These are phyloP conservation scores for Sus scrofa DNA, from an alignment of 2,113 vertebrate genomes.

Conservation along the genomic window DNA sequence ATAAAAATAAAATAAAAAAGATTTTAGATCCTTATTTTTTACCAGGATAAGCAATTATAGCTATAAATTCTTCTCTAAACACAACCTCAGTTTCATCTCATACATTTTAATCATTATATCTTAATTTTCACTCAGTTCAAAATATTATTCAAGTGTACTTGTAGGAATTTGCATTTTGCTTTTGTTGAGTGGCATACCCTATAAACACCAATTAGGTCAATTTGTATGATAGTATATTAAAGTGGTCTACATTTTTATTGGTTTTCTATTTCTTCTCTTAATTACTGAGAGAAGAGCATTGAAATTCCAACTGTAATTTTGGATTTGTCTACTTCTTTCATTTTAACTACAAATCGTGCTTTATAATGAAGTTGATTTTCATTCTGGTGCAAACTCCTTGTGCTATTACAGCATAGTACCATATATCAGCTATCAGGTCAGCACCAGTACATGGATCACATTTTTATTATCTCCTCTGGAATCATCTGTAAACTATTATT, in stretches of 20 bases:
- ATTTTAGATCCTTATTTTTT: not conserved
- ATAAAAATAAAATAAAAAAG: no score
- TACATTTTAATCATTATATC: not conserved
- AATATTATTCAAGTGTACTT: not conserved
- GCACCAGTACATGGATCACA: not conserved
- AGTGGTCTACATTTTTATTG: not conserved
- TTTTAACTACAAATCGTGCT: not conserved
- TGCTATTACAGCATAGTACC: not conserved
- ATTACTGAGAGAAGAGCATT: not conserved
- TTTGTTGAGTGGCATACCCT: not conserved
- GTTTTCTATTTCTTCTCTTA: not conserved
- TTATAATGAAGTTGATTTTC: not conserved
- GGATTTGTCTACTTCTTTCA: constrained; percentile 9
- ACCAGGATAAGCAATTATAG: constrained; percentile 7
- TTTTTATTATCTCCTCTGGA: not conserved
- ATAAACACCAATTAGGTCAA: not conserved
- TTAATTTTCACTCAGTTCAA: constrained; percentile 13
- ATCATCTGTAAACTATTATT: not conserved
- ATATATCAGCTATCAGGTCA: not conserved
- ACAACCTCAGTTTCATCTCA: not conserved
- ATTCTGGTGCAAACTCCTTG: not conserved
- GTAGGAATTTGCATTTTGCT: not conserved
- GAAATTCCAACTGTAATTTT: not conserved
- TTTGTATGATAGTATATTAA: not conserved
- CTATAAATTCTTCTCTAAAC: not conserved